Base-by-base conservation (phyloP, 2,797 vertebrate genomes). In the Leptodactylus fallax region DNA sequence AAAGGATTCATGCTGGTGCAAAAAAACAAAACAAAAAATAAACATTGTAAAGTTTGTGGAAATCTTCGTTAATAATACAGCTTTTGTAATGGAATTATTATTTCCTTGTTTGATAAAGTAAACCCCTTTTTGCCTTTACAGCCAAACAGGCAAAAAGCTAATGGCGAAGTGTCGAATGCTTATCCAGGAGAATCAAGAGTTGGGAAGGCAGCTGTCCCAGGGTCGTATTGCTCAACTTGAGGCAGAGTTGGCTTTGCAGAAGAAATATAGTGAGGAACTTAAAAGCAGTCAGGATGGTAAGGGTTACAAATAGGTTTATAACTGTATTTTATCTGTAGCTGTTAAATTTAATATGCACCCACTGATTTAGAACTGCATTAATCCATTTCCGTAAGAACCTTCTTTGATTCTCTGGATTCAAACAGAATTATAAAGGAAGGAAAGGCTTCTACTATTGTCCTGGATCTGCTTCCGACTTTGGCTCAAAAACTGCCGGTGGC, bases 101-200 rank as follows among this genome's bases (percentile, higher is more conserved):
- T 93, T 91, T 97, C 97, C 97, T 93, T 94, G 95, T 93, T 96
- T 99, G 98, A 99, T 98, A 96, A 81, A 96, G 95, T 96, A 96
- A 96, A 77, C 12, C 19, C 47, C 96, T 98, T 96, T 99, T 97
- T 99, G 21, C 98, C 97, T 97, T 99, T 99, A 92, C 98, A 99
- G 98, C 96, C 98, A 99, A 96, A 99, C 98, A 91, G 98, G 98
- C 93, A 99, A 99, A 97, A 99, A 99, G 95, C 96, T 99, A 97
- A 99, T 99, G 98, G 98, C 98, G 95, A 99, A 99, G 95, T 99
- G 98, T 96, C 98, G 98, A 94, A 99, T 99, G 98, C 97, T 99
- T 96, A 99, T 99, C 96, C 98, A 99, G 95, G 98, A 99, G 95
- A 99, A 99, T 95, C 98, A 99, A 95, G 98, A 99, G 94, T 91